Base-by-base conservation (phyloP, 1,140 invertebrate species). In the Nymphalis io region DNA sequence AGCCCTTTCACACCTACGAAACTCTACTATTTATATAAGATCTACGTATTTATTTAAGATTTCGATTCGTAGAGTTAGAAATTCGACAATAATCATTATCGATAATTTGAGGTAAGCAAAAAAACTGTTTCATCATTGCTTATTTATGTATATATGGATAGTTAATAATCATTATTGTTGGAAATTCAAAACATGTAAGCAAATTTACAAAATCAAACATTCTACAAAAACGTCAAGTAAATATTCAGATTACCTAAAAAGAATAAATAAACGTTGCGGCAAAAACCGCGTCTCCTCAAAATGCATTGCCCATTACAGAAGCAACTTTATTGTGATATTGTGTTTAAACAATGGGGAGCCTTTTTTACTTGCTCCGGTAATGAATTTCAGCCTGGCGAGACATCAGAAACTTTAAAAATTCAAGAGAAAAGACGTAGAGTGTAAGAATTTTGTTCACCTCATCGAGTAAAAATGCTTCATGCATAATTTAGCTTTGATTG, bases 391-490 rank as follows among this genome's bases (percentile, higher is more conserved):
- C 57, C 70, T 66, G 80, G 75, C 84, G 83, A 89, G 85, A 88
- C 85, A 84, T 83, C 67, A 75, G 51, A 46, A 53, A 58, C 53
- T 75, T 87, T 80, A 88, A 90, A 87, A 83, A 90, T 90, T 87
- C 81, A 89, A 76, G 23, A 64, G 67, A 59, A 66, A 73, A 84
- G 76, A 81, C 76, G 84, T 76, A 72, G 82, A 80, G 77, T 79
- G 78, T 77, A 64, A 58, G 80, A 82, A 88, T 84, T 79, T 84
- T 78, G 83, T 87, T 76, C 82, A 85, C 83, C 84, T 87, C 86
- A 90, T 90, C 86, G 88, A 90, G 82, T 88, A 87, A 84, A 84
- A 84, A 86, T 81, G 88, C 76, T 74, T 88, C 84, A 85, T 88
- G 88, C 82, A 90, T 88, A 87, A 86, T 87, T 88, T 81, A 61